Evolutionary conservation across 2,797 vertebrate genomes (phyloP).

Genomic region (Simalia tracyae): DNA sequence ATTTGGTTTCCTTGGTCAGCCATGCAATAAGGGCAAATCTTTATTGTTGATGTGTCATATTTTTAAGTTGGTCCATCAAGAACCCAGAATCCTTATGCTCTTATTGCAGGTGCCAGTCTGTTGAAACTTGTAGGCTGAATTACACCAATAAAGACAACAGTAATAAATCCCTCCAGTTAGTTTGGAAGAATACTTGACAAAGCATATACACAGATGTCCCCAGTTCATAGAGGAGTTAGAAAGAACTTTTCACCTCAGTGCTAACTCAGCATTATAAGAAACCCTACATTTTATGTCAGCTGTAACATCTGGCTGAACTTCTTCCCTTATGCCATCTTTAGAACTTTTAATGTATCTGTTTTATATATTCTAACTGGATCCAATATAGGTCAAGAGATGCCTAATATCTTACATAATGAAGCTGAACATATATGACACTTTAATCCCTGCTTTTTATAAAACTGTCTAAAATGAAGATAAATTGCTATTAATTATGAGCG

Average conservation of each 20-base stretch:
- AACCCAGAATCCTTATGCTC: background rate
- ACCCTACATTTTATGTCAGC: background rate
- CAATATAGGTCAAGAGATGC: background rate
- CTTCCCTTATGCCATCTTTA: background rate
- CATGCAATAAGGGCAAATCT: background rate
- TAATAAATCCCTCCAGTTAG: background rate
- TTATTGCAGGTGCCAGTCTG: background rate
- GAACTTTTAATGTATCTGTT: background rate
- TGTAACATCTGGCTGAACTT: slow-evolving; percentile 1
- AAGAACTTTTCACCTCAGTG: background rate
- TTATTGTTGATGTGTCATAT: background rate
- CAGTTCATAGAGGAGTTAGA: background rate
- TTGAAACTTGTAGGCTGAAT: background rate
- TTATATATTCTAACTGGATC: background rate
- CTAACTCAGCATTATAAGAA: background rate
- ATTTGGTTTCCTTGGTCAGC: background rate
- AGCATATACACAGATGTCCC: background rate
- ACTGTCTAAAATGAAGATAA: background rate
- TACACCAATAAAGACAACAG: background rate
- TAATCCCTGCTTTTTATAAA: background rate
- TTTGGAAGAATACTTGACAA: background rate
- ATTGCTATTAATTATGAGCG: background rate
- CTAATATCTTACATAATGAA: background rate
- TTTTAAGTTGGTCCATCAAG: background rate
- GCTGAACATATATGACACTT: background rate